Evolutionary conservation across 2,797 vertebrate species (phyloP), one percentile per base, ranked within the genome.

Genomic region (Ptychobarbus kaznakovi): DNA sequence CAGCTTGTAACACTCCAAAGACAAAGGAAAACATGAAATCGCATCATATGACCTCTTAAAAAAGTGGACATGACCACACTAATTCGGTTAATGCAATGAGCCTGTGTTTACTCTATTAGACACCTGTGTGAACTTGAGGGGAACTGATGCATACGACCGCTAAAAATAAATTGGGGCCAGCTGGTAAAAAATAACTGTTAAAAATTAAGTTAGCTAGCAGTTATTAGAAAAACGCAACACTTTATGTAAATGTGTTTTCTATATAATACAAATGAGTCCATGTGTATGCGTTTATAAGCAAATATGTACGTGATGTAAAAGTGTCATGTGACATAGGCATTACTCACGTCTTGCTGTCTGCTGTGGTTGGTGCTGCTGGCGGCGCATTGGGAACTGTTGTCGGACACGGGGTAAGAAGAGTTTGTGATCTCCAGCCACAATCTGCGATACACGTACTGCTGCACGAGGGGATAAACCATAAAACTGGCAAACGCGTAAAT

Each of bases 391-490:
- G 95, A 95, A 56, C 69, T 75, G 83, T 95, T 96, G 87, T 91
- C 91, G 70, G 85, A 91, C 1, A 84, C 80, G 0, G 93, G 75
- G 81, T 96, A 96, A 1, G 93, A 94, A 65, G 94, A 94, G 93
- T 98, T 98, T 65, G 95, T 95, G 42, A 95, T 91, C 18, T 96
- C 92, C 83, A 95, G 87, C 97, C 98, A 98, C 40, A 99, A 92
- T 66, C 96, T 93, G 51, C 95, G 92, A 91, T 99, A 99, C 49
- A 98, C 93, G 70, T 97, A 99, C 85, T 99, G 98, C 88, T 97
- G 95, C 2, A 94, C 88, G 63, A 99, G 90, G 0, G 97, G 97
- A 46, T 78, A 88, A 0, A 87, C 90, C 90, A 97, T 70, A 68
- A 94, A 95, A 65, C 25, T 80, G 40, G 96, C 95, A 77, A 99